Base-by-base conservation (phyloP, 2,113 vertebrate genomes). In the Capricornis sumatraensis region DNA sequence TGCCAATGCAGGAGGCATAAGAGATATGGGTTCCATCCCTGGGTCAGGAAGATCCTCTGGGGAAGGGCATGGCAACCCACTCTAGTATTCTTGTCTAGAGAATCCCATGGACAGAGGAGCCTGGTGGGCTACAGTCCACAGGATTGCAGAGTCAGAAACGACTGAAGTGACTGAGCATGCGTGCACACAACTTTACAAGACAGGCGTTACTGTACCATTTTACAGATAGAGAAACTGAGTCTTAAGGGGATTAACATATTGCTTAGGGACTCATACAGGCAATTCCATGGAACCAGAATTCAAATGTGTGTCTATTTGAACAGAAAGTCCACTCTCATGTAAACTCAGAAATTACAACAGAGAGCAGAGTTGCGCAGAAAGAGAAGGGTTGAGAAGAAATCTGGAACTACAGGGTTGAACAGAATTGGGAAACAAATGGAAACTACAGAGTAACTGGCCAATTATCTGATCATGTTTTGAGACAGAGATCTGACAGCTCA, bases 401-500 rank as follows among this genome's bases (percentile, higher is more conserved):
- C 89, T 89, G 62, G 79, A 95, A n/a, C 45, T 23, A 50, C 7
- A 50, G 67, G 50, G 21, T 53, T 92, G 82, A 43, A 33, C 17
- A 64, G n/a, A 92, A 76, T 23, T 40, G 53, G 43, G 60, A 86
- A 91, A 30, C 36, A 74, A 76, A 91, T 15, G 53, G 62, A 55
- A 57, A 28, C 57, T 47, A 58, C n/a, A 33, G 79, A 96, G 62
- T 30, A 40, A 94, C 78, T n/a, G 53, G 79, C 84, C 93, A 89
- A 92, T 97, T 92, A 95, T 95, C 78, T 52, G 78, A 93, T 94
- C 81, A 27, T 1, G 17, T 50, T 47, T 13, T 15, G 79, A 94
- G 95, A 78, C 95, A n/a, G 89, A 92, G 33, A 43, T 87, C 84
- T 86, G 97, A 95, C 91, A 93, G 91, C 71, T 94, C 53, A 27